Conservation (phyloP, 2,888 invertebrate species). For the Noctua janthe region DNA sequence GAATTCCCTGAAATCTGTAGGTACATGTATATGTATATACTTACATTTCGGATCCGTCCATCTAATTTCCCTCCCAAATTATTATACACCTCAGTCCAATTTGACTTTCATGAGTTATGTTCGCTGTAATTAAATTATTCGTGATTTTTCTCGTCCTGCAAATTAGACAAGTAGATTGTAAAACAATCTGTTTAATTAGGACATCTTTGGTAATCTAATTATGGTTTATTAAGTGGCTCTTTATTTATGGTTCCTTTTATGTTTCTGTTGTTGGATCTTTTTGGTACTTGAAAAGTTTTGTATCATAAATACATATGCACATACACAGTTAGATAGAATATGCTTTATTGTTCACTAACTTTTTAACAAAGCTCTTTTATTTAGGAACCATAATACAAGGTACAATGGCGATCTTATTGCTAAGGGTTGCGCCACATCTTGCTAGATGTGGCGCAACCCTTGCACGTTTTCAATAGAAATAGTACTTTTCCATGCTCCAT, state of each 20-base stretch:
- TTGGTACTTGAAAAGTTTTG: neutral
- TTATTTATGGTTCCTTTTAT: conserved; percentile 49
- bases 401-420: neutral
- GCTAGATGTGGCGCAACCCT: too few species aligned
- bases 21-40: neutral
- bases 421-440: neutral
- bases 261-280: neutral
- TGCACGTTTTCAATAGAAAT: too few species aligned
- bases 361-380: neutral
- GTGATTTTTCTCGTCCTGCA: conserved; percentile 54
- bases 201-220: conserved; percentile 61
- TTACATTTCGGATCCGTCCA: conserved; percentile 13
- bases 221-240: conserved; percentile 42
- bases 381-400: too few species aligned
- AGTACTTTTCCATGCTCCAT: neutral
- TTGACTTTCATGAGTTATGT: conserved; percentile 66
- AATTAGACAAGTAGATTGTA: conserved; percentile 56
- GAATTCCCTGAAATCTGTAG: neutral
- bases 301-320: neutral
- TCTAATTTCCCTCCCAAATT: conserved; percentile 56
- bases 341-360: neutral
- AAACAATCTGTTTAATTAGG: conserved; percentile 66
- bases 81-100: conserved; percentile 60
- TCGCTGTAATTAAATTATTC: conserved; percentile 58
- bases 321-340: neutral